Base-by-base conservation (phyloP, 2,797 vertebrate species). In the Uromys caudimaculatus region DNA sequence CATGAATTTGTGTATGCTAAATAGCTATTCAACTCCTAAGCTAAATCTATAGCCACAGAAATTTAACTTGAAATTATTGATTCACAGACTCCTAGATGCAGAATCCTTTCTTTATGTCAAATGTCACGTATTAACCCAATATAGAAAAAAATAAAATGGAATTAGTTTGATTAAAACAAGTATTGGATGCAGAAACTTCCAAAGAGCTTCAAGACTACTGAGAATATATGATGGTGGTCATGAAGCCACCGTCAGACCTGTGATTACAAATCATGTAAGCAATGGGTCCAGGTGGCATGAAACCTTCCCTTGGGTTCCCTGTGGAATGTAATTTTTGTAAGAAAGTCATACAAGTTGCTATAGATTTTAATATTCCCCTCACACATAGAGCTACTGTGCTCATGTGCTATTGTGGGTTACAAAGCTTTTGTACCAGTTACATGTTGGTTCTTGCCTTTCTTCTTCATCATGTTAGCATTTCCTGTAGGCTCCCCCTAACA, bases 151-250 rank as follows among this genome's bases (percentile, higher is more conserved):
- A n/a, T 17, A 91, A 96, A 71, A 32, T 12, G 24, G 47, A 92
- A 32, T 2, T 90, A 29, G 19, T 97, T 91, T 87, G 24, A 71
- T 93, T 95, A 87, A 95, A 95, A 92, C 13, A n/a, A 82, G 9
- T 14, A 11, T n/a, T 88, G 58, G 41, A 89, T 76, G 44, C 35
- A 81, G 14, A 56, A 81, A 17, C 4, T 52, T 56, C 8, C 41
- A 67, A 44, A 69, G 79, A 64, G 8, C 67, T 8, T 78, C 44
- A 32, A n/a, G 1, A 0, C 6, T 92, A 69, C 89, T 95, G 52
- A 78, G 90, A 76, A 62, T 19, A n/a, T 44, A 60, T n/a, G n/a
- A n/a, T n/a, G n/a, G n/a, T n/a, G 58, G 23, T 89, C 85, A 56
- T 91, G 62, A 91, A 83, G 41, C 1, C 29, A 71, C 47, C 3